Conservation (phyloP, 2,113 vertebrate species). For the Progne subis region DNA sequence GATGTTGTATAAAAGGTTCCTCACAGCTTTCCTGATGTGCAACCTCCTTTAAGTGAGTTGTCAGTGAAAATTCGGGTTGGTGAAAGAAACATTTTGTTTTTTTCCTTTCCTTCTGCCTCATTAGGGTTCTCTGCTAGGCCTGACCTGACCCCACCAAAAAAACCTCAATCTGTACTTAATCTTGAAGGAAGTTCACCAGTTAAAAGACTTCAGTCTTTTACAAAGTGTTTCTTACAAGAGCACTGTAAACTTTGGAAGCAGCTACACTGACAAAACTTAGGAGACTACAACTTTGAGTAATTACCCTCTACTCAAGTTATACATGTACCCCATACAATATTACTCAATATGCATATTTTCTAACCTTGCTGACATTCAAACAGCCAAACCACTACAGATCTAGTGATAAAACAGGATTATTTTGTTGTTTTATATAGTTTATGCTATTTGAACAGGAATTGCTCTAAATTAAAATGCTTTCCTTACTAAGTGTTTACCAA, state of each 20-base stretch:
- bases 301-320: background rate
- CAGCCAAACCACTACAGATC: background rate
- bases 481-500: background rate
- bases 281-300: background rate
- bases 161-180: background rate
- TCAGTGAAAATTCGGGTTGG: background rate
- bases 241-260: background rate
- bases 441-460: background rate
- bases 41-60: background rate
- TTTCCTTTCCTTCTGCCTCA: background rate
- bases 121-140: background rate
- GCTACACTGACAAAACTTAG: background rate
- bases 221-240: background rate
- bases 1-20: background rate
- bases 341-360: background rate
- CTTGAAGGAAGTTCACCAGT: background rate
- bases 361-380: background rate
- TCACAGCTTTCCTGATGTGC: background rate
- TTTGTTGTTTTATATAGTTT: background rate
- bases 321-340: background rate
- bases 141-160: background rate
- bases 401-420: background rate
- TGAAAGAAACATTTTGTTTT: background rate
- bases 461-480: background rate
- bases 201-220: background rate